Conservation (phyloP, 2,113 vertebrate genomes). For the Barbus barbus region DNA sequence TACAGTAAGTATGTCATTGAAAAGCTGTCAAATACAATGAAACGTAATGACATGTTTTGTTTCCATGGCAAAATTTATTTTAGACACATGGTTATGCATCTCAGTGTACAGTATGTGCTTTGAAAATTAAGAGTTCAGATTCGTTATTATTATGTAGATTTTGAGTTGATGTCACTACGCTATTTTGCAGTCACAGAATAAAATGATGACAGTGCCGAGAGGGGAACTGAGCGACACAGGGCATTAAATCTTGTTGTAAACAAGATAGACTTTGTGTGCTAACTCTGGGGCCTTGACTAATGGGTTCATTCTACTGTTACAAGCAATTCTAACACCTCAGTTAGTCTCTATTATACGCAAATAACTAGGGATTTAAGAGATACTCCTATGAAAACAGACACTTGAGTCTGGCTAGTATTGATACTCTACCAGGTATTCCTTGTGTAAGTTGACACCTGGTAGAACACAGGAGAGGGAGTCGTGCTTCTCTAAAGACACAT, state of each 20-base stretch:
- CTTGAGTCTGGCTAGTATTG: background rate
- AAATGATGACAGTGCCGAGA: background rate
- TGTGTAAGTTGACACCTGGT: too few relatives aligned
- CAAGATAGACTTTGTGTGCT: background rate
- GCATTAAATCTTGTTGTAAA: background rate
- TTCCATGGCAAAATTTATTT: constrained; percentile 4
- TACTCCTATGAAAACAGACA: background rate
- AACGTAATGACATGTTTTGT: constrained; percentile 13
- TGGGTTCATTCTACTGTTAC: background rate
- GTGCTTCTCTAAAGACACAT: too few relatives aligned
- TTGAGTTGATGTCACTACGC: background rate
- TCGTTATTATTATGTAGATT: background rate
- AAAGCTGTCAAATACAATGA: constrained; percentile 1
- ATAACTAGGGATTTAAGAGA: background rate
- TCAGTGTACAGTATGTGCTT: background rate
- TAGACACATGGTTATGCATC: background rate
- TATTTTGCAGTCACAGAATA: background rate
- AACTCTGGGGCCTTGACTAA: background rate
- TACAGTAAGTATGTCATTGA: background rate
- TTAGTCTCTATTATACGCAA: background rate
- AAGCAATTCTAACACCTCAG: background rate
- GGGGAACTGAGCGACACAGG: background rate
- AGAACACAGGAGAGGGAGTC: too few relatives aligned
- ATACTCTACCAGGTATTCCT: background rate
- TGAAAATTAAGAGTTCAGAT: background rate